phyloP scores from a whole-genome alignment of 2,113 vertebrate species.

The Pogona vitticeps region DNA sequence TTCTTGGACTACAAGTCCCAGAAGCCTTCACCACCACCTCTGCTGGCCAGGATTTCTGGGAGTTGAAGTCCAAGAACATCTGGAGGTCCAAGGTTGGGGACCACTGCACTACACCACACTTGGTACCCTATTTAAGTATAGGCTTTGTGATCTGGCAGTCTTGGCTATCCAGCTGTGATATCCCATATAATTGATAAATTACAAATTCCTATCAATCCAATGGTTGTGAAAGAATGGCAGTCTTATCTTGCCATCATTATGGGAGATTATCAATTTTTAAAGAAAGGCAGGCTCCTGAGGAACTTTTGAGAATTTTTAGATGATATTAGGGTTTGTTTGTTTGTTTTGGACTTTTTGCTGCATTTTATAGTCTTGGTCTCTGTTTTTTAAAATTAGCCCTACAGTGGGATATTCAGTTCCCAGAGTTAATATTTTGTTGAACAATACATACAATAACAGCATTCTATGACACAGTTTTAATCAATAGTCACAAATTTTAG shows the following conservation, averaged over 20 bases:
- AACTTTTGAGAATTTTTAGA: neutral
- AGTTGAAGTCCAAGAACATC: neutral
- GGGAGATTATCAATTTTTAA: neutral
- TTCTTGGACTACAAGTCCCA: too few species aligned
- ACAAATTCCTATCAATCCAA: neutral
- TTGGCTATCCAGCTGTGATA: neutral
- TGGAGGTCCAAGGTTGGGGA: too few species aligned
- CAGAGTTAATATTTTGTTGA: too few species aligned
- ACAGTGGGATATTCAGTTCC: too few species aligned
- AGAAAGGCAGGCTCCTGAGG: too few species aligned
- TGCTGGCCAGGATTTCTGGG: neutral
- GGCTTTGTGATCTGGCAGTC: neutral
- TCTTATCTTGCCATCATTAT: neutral
- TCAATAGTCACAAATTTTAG: too few species aligned
- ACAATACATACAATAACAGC: too few species aligned
- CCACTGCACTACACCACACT: too few species aligned
- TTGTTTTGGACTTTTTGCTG: neutral
- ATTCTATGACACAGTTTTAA: too few species aligned
- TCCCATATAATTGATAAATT: neutral
- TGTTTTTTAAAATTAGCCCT: too few species aligned
- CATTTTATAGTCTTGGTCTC: neutral
- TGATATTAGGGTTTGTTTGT: neutral
- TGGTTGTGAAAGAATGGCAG: neutral
- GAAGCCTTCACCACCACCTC: neutral
- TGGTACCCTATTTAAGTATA: too few species aligned